Evolutionary conservation across 2,888 invertebrate genomes (phyloP).

Genomic region (Hydrotaea cyrtoneurina): DNA sequence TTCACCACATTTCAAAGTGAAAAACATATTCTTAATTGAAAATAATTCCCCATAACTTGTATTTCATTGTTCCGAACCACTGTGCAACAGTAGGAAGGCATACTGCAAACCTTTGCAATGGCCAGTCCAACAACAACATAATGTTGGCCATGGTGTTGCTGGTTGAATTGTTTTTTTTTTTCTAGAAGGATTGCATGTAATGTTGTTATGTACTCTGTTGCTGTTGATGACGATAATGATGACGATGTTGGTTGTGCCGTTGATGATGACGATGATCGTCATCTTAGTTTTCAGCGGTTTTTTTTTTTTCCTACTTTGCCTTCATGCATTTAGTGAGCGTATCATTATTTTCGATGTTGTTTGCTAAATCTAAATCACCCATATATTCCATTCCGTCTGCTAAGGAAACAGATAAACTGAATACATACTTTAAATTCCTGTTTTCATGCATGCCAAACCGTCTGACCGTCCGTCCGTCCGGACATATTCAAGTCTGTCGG

Average conservation of each 20-base stretch:
- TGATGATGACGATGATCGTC: constrained; percentile 54
- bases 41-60: too few relatives aligned
- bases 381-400: constrained; percentile 56
- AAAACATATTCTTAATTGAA: too few relatives aligned
- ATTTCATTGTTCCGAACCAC: neutral
- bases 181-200: constrained; percentile 65
- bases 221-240: constrained; percentile 23
- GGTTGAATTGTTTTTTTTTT: constrained; percentile 62
- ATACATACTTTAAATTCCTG: constrained; percentile 65
- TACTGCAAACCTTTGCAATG: constrained; percentile 1
- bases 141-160: constrained; percentile 35
- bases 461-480: neutral
- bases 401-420: constrained; percentile 50
- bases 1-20: too few relatives aligned
- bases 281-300: constrained; percentile 49
- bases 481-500: neutral
- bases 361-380: constrained; percentile 66
- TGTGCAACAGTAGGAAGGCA: neutral
- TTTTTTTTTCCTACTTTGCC: neutral
- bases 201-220: constrained; percentile 57
- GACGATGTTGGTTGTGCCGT: constrained; percentile 41
- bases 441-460: constrained; percentile 47
- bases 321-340: constrained; percentile 49
- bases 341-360: constrained; percentile 65
- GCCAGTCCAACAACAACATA: neutral